Conservation (phyloP, 2,888 invertebrate genomes). For the Zygaena filipendulae region DNA sequence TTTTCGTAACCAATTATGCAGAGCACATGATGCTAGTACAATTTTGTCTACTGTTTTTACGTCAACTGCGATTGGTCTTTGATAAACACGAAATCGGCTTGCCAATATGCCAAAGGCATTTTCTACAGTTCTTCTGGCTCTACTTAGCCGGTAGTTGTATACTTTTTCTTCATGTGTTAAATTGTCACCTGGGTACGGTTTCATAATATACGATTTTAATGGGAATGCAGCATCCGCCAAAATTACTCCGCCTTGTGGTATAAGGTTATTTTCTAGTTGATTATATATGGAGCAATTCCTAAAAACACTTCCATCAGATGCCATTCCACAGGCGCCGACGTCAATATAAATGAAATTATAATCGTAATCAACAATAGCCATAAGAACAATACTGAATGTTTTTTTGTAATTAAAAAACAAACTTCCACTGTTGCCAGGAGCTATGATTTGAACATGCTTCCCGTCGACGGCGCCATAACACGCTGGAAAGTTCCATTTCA, state of each 20-base stretch:
- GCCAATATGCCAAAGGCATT: too few species aligned
- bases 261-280: too few species aligned
- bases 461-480: slow-evolving; percentile 12
- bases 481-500: slow-evolving; percentile 10
- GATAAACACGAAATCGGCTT: slow-evolving; percentile 3
- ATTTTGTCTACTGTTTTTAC: slow-evolving; percentile 10
- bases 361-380: slow-evolving; percentile 8
- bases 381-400: slow-evolving; percentile 5
- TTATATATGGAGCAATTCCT: too few species aligned
- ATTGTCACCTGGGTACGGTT: slow-evolving; percentile 2
- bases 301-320: too few species aligned
- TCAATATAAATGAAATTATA: slow-evolving; percentile 5
- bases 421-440: slow-evolving; percentile 6
- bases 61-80: slow-evolving; percentile 11
- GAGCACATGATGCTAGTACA: slow-evolving; percentile 13
- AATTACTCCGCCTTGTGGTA: too few species aligned
- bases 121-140: slow-evolving; percentile 5
- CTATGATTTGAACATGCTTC: slow-evolving; percentile 10
- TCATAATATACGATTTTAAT: slow-evolving; percentile 5
- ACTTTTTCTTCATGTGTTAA: slow-evolving; percentile 1
- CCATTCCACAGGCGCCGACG: too few species aligned
- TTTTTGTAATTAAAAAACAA: slow-evolving; percentile 10
- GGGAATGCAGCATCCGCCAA: slow-evolving; percentile 6
- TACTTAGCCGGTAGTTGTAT: slow-evolving; percentile 4
- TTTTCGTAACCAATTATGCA: slow-evolving; percentile 13